Base-by-base conservation (phyloP, 2,888 invertebrate species). In the Myathropa florea region DNA sequence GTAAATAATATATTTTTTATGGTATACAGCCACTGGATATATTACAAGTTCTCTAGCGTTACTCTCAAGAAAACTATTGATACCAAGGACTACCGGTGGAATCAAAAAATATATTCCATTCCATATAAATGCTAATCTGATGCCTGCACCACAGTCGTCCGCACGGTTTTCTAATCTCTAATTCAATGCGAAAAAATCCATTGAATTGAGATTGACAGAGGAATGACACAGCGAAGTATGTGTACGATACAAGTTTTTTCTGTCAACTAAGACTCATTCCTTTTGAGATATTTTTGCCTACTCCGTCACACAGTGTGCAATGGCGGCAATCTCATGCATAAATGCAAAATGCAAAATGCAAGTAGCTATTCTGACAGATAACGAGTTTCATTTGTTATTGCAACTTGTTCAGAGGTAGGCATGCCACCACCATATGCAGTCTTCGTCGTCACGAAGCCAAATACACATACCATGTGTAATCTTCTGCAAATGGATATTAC, bases 51-150 rank as follows among this genome's bases (percentile, higher is more conserved):
- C 33, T 33, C 18, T 46, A 7, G 14, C 3, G 39, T 1, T 39
- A n/a, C 39, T 33, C 3, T 33, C 12, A 10, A 39, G 46, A 18
- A 18, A 6, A 46, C 18, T 7, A 46, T 18, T 18, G 18, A 46
- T 46, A 18, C 46, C 46, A 18, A n/a, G 6, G 33, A 33, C 33
- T n/a, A 33, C 33, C 12, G 14, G 6, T 14, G 63, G 21, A 30
- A 63, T 46, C 61, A 26, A n/a, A 36, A 64, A 57, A 75, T 59
- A 75, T 46, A 46, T 46, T 46, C 46, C 68, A 70, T 71, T 76
- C 76, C 33, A 82, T 82, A 65, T 76, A 82, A 82, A 82, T 82
- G 82, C 71, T 76, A 82, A 82, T 76, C 46, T 23, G 9, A 64
- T 82, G 33, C 70, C 59, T 79, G 39, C 36, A 60, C n/a, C 67